Conservation (phyloP, 1,140 invertebrate species). For the Aphelenchoides avenae region DNA sequence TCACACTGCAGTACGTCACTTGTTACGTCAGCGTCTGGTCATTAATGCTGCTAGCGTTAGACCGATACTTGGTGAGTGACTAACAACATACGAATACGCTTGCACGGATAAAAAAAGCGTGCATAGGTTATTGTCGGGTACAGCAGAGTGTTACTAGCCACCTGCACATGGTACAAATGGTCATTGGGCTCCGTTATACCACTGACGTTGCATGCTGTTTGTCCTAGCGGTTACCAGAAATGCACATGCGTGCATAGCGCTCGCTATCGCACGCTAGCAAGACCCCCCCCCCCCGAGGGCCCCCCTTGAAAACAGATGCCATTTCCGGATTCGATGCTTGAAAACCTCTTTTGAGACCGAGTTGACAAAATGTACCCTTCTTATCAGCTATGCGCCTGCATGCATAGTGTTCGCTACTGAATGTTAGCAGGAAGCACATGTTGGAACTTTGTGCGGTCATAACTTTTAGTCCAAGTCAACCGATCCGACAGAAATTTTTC, state of each 20-base stretch:
- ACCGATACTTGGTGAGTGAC: slow-evolving; percentile 66
- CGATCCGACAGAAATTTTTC: slow-evolving; percentile 3
- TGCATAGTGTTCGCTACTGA: too few species aligned
- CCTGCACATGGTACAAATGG: too few species aligned
- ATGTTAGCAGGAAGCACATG: too few species aligned
- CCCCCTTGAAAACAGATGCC: too few species aligned
- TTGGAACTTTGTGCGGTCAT: background rate
- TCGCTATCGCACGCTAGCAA: too few species aligned
- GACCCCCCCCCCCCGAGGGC: too few species aligned
- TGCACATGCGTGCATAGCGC: background rate
- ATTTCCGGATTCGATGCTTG: too few species aligned
- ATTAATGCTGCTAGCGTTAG: slow-evolving; percentile 87
- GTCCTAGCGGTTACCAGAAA: background rate
- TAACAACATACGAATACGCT: slow-evolving; percentile 84
- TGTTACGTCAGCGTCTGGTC: slow-evolving; percentile 88
- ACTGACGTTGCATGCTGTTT: background rate
- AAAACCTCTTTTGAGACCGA: too few species aligned
- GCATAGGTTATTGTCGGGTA: too few species aligned
- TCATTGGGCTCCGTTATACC: background rate
- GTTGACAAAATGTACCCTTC: too few species aligned
- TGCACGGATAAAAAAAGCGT: background rate
- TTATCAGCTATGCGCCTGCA: too few species aligned
- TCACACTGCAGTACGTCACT: slow-evolving; percentile 66
- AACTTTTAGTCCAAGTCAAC: slow-evolving; percentile 7
- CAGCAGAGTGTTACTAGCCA: too few species aligned